These are phyloP conservation scores for Synergus japonicus DNA, from an alignment of 2,888 invertebrate species.

Conservation along the genomic window DNA sequence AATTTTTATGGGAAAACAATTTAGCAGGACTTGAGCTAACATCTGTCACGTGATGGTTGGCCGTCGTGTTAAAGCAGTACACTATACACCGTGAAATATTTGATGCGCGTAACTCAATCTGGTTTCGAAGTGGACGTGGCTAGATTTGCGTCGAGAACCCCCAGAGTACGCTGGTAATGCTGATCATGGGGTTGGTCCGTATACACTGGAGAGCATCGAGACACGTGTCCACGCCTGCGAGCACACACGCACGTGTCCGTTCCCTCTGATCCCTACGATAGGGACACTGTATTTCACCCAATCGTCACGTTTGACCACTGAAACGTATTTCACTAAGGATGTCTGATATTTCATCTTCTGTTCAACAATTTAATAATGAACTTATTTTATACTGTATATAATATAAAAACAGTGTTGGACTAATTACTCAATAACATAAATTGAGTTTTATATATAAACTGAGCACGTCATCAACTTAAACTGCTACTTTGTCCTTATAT, in stretches of 20 bases:
- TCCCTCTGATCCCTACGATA: conserved; percentile 27
- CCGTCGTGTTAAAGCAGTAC: conserved; percentile 46
- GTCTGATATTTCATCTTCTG: not conserved
- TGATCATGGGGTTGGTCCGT: conserved; percentile 48
- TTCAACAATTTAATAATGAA: conserved; percentile 4
- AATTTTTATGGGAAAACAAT: conserved; percentile 20
- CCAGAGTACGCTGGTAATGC: conserved; percentile 49
- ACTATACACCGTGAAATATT: conserved; percentile 51
- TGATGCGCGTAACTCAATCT: conserved; percentile 56
- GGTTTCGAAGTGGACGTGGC: conserved; percentile 53
- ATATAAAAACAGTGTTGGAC: no score
- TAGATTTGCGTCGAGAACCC: conserved; percentile 49
- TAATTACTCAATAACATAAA: not conserved
- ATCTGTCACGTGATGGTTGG: conserved; percentile 54
- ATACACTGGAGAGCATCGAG: conserved; percentile 33
- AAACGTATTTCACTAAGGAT: conserved; percentile 27
- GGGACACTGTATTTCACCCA: conserved; percentile 29
- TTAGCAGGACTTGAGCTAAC: conserved; percentile 53
- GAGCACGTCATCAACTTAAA: not conserved
- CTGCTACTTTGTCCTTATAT: not conserved
- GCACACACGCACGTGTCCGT: conserved; percentile 5
- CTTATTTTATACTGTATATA: not conserved
- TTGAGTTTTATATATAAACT: not conserved
- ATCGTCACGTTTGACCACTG: conserved; percentile 37
- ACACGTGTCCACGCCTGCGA: conserved; percentile 37